Base-by-base conservation (phyloP, 2,113 vertebrate genomes). In the Mixornis gularis region DNA sequence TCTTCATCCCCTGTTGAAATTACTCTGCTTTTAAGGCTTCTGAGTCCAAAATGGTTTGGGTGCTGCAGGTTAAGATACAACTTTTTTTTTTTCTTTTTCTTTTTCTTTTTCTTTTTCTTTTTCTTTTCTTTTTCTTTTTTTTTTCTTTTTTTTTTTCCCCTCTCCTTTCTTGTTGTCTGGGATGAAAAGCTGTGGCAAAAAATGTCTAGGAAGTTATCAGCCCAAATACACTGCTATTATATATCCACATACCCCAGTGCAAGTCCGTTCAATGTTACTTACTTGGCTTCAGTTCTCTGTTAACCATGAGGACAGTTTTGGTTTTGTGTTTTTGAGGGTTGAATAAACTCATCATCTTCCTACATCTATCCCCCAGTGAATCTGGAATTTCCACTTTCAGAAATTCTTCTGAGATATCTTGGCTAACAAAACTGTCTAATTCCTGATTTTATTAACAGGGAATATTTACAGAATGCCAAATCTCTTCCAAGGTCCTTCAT, bases 61-160 rank as follows among this genome's bases (percentile, higher is more conserved):
- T 73, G 9, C 21, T 60, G 20, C 13, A 58, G 15, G 18, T 77
- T 49, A 84, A 17, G 32, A n/a, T 38, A 26, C 2, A 17, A 12
- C 0, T 8, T 27, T 66, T 27, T 66, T 25, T 66, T 48, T 11
- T n/a, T 64, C 3, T 5, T 51, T n/a, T n/a, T n/a, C n/a, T n/a
- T n/a, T n/a, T n/a, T n/a, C n/a, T 25, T 48, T 11, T n/a, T 64
- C 7, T 27, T 66, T 27, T 66, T 22, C 62, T 48, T 11, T n/a
- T 64, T 20, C 13, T 44, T 36, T 21, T 17, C n/a, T 27, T 66
- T 27, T 66, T 25, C 62, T 48, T 11, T n/a, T 64, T 8, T 27
- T 66, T 27, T 66, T 22, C 62, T 48, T 11, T n/a, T 64, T 20
- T 17, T 44, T 36, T 21, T 17, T 40, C 0, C 0, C 3, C 12